Conservation (phyloP, 1,140 invertebrate genomes). For the Caerostris extrusa region DNA sequence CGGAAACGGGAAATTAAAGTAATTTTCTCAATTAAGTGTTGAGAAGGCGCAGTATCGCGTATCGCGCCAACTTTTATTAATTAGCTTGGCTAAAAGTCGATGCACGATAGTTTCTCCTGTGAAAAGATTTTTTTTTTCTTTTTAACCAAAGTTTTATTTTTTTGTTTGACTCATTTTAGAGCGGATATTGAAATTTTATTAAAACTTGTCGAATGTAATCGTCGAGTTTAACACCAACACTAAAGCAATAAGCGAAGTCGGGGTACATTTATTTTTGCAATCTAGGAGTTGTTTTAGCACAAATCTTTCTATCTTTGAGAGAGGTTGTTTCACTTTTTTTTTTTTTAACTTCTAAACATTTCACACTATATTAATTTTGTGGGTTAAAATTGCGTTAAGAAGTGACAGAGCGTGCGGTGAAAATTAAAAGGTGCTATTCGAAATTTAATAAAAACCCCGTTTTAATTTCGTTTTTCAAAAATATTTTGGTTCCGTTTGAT, state of each 20-base stretch:
- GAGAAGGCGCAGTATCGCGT: background rate
- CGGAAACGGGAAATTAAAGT: constrained; percentile 7
- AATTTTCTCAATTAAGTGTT: constrained; percentile 28
- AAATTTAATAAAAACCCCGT: no score
- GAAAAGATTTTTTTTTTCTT: background rate
- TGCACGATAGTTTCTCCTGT: background rate
- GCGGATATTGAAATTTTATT: constrained; percentile 40
- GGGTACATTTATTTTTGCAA: background rate
- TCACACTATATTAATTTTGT: background rate
- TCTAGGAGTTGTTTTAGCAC: background rate
- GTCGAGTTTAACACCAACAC: background rate
- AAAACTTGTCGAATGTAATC: background rate
- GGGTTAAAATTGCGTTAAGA: background rate
- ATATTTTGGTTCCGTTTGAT: background rate
- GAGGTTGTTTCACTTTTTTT: background rate
- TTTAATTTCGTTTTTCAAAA: background rate
- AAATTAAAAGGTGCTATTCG: no score
- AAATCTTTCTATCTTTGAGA: background rate
- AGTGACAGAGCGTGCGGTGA: background rate
- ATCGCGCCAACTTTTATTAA: no score
- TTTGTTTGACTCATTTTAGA: background rate
- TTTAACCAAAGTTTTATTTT: background rate
- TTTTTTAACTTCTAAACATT: background rate
- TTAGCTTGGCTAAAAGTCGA: background rate
- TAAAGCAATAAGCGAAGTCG: background rate